These are phyloP conservation scores for Zaprionus nigranus DNA, from an alignment of 1,140 invertebrate species.

Conservation along the genomic window DNA sequence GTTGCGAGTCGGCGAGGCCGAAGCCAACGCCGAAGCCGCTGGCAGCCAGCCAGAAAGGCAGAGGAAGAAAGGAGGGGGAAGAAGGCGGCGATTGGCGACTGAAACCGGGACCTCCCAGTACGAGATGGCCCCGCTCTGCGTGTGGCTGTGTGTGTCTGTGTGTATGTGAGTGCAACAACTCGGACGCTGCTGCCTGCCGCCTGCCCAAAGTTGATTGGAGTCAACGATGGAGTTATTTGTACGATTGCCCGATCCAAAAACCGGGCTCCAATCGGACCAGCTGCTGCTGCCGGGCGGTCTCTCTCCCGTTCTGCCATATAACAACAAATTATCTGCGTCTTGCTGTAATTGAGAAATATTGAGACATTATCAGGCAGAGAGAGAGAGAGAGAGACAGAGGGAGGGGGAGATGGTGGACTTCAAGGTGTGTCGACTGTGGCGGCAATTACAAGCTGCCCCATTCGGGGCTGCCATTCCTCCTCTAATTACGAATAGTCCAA, in stretches of 20 bases:
- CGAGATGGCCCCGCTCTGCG: constrained; percentile 31
- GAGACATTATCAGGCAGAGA: constrained; percentile 64
- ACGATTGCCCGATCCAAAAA: constrained; percentile 54
- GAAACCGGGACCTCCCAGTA: constrained; percentile 72
- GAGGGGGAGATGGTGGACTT: neutral
- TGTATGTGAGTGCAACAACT: constrained; percentile 23
- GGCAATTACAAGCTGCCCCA: constrained; percentile 51
- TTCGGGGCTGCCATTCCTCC: constrained; percentile 33
- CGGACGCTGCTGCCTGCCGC: constrained; percentile 1
- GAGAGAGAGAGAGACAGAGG: neutral
- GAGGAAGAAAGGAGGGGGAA: constrained; percentile 8
- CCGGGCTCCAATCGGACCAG: constrained; percentile 18
- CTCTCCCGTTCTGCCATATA: constrained; percentile 54
- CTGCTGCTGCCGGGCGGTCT: constrained; percentile 36
- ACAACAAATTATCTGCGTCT: constrained; percentile 79
- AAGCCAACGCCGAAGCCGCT: constrained; percentile 19
- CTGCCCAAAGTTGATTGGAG: constrained; percentile 76
- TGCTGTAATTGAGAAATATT: constrained; percentile 80
- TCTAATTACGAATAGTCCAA: constrained; percentile 70
- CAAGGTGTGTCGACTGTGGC: constrained; percentile 33
- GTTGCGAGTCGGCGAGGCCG: constrained; percentile 8
- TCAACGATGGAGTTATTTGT: constrained; percentile 83
- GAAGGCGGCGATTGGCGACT: constrained; percentile 20
- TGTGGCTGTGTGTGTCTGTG: constrained; percentile 11
- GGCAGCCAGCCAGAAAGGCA: constrained; percentile 37